Evolutionary conservation across 2,113 vertebrate genomes (phyloP).

Genomic region (Cryptoleucopteryx plumbea): DNA sequence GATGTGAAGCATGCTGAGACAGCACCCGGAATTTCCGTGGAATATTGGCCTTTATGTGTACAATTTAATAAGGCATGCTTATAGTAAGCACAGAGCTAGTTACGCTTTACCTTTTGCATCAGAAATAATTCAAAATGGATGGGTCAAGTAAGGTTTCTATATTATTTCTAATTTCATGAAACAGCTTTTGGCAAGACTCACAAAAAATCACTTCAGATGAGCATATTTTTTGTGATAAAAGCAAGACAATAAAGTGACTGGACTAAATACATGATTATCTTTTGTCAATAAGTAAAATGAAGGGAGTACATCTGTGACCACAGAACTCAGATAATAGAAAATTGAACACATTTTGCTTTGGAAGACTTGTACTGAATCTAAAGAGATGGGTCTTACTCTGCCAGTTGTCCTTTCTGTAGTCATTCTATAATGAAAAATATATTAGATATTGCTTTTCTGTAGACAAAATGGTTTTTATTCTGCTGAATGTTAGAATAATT

Average conservation of each 20-base stretch:
- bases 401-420: background rate
- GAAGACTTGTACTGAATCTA: background rate
- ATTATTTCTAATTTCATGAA: background rate
- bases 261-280: background rate
- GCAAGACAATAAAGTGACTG: background rate
- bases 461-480: background rate
- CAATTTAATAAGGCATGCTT: background rate
- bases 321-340: constrained; percentile 3
- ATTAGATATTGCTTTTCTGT: background rate
- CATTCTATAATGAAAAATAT: background rate
- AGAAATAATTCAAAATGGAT: background rate
- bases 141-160: background rate
- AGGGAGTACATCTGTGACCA: constrained; percentile 15
- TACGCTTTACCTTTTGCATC: background rate
- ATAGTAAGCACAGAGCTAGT: background rate
- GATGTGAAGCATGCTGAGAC: background rate
- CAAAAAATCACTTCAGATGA: background rate
- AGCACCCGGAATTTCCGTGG: background rate
- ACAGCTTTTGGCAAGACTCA: background rate
- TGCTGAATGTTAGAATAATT: background rate
- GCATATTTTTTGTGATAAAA: background rate
- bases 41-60: background rate
- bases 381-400: background rate
- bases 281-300: constrained; percentile 11
- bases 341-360: background rate